Evolutionary conservation across 2,113 vertebrate genomes (phyloP).

Genomic region (Apodemus sylvaticus): DNA sequence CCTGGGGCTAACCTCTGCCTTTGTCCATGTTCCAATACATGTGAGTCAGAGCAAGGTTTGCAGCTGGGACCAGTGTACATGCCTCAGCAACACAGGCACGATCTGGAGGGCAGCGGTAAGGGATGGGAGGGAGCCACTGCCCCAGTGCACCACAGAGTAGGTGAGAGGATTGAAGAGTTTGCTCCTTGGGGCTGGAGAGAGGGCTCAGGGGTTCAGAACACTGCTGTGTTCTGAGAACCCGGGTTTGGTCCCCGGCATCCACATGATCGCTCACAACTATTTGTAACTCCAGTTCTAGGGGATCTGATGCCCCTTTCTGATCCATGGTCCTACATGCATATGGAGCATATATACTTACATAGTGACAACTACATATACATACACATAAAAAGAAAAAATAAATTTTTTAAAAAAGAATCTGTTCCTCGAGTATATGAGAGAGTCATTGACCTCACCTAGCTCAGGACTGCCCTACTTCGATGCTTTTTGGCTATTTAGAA

Average conservation of each 20-base stretch:
- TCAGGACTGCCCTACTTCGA: background rate
- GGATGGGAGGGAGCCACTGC: background rate
- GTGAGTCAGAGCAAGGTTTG: background rate
- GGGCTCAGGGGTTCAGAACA: background rate
- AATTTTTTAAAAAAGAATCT: background rate
- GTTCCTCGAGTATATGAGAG: background rate
- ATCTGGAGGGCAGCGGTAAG: background rate
- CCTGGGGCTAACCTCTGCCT: background rate
- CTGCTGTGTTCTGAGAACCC: background rate
- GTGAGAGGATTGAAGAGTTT: background rate
- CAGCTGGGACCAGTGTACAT: background rate
- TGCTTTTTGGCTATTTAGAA: background rate
- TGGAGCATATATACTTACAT: background rate
- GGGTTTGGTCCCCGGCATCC: background rate
- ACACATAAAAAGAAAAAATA: background rate
- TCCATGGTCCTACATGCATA: background rate
- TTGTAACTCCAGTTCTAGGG: background rate
- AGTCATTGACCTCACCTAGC: background rate
- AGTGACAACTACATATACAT: background rate
- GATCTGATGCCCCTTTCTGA: background rate
- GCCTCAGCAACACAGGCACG: too few species aligned
- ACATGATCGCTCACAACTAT: background rate
- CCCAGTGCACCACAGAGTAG: background rate
- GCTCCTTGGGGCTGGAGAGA: background rate
- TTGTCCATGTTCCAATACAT: background rate